Evolutionary conservation across 2,888 invertebrate species (phyloP), one percentile per base, ranked within the genome.

Genomic region (Acrobasis suavella): DNA sequence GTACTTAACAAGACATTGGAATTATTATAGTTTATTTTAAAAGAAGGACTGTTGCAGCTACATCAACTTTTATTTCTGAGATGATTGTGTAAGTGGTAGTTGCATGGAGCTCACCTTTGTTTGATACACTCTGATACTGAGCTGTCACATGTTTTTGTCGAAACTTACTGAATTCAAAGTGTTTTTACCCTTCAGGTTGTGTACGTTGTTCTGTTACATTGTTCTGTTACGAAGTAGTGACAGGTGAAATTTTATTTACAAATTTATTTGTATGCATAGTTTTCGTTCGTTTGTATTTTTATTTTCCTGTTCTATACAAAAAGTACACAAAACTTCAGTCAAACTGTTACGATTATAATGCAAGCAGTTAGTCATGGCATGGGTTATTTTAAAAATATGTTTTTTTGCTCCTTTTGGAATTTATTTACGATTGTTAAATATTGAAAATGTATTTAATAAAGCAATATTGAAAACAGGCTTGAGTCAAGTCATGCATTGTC

Each of bases 61-160:
- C 42, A 56, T 2, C 10, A 46, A 56, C 22, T 56, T 55, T 42
- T 22, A 10, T 46, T 56, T 56, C 42, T 56, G 8, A n/a, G 55
- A 42, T 56, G 56, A 56, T 46, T 42, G 56, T 56, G 22, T 56
- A 56, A 56, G 56, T 56, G 17, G 39, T 7, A 42, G 17, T 16
- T 55, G n/a, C n/a, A n/a, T 55, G 38, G 39, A 42, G 16, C 56
- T 14, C 56, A 56, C 42, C 42, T 17, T 38, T 38, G 42, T 15
- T 51, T 60, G 51, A 60, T 59, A 59, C 39, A 38, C 59, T 50
- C 17, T 17, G 50, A 60, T 60, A 60, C 39, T 22, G 37, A 42
- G 22, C 52, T 60, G 60, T 60, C 60, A 60, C 22, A 22, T 60
- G 51, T 51, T 60, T 60, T 60, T 58, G 58, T 58, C 17, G 38